Base-by-base conservation (phyloP, 2,888 invertebrate genomes). In the Lepidocyrtoides sp. region DNA sequence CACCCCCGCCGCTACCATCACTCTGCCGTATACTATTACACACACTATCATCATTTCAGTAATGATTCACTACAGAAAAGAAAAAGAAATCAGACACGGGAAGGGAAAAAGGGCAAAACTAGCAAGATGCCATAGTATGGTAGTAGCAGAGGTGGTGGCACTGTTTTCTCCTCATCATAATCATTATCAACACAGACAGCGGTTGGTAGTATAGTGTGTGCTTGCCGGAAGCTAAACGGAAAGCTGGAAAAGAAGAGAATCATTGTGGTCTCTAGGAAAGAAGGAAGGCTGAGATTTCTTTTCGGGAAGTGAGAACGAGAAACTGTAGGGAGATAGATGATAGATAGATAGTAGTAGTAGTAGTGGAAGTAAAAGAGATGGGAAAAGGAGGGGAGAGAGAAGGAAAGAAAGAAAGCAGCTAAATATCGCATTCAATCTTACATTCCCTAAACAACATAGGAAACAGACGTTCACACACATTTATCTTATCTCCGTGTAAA, bases 221-320 rank as follows among this genome's bases (percentile, higher is more conserved):
- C 66, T 79, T 85, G 90, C 90, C 90, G 90, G 90, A 90, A 90
- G 85, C 90, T 26, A 90, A 77, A 90, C 83, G 85, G 90, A 54
- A 85, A 85, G 54, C 54, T 41, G 79, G 81, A 79, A 63, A 20
- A 83, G 82, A 57, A 44, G 84, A 51, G 60, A 29, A 41, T 41
- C 36, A 81, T 89, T 85, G 54, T 90, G 51, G 85, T 72, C 32
- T 26, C n/a, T n/a, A 41, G 81, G 51, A 63, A 72, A 75, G 51
- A 90, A 89, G 90, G 79, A 90, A 85, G 75, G 29, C 90, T 51
- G 85, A 85, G 90, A 90, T 90, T 89, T 90, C 90, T 90, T 66
- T 85, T 26, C 85, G 85, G 90, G 84, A 90, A 90, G 84, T 72
- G 84, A 77, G 84, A 51, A 60, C 14, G 66, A 79, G 89, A 72